Evolutionary conservation across 2,888 invertebrate genomes (phyloP), one percentile per base, ranked within the genome.

Genomic region (Polyommatus iphigenia): DNA sequence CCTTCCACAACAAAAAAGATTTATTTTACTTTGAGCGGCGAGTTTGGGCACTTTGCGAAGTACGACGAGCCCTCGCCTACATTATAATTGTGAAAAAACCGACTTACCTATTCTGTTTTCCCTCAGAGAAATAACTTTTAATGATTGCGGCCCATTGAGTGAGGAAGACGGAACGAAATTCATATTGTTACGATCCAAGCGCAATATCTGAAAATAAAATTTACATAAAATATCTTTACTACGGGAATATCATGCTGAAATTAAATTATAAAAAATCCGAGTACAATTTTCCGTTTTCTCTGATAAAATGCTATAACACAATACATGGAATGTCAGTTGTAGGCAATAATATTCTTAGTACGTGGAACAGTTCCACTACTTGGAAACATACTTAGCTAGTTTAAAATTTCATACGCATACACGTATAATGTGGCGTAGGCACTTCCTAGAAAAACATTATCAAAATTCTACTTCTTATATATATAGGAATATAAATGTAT

Each of bases 171-270:
- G 98, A 46, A 98, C 95, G 15, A 94, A 90, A 71, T 95, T 95
- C 82, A 98, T 94, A 86, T 97, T 96, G 88, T 98, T 98, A 78
- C 96, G 95, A 87, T 98, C 97, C 85, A 98, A 92, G 84, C 96
- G 96, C 77, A 98, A 93, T 86, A 97, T 97, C 96, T 98, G 93
- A 78, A 86, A 83, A 77, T 67, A 80, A 79, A 46, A 75, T 73
- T 73, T 73, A 24, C 46, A 50, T 75, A 29, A 50, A 75, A 75
- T 50, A 75, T 54, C 20, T 75, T 54, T 75, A 46, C 71, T 36
- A 41, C 72, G 36, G n/a, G 18, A 54, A 54, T 75, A 75, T 75
- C 75, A 54, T 18, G 20, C 50, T 73, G 20, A 24, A 73, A 73
- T 41, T 73, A 50, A 54, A 75, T 75, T 75, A 50, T 20, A 76